Evolutionary conservation across 2,113 vertebrate species (phyloP), one percentile per base, ranked within the genome.

Genomic region (Apodemus speciosus): DNA sequence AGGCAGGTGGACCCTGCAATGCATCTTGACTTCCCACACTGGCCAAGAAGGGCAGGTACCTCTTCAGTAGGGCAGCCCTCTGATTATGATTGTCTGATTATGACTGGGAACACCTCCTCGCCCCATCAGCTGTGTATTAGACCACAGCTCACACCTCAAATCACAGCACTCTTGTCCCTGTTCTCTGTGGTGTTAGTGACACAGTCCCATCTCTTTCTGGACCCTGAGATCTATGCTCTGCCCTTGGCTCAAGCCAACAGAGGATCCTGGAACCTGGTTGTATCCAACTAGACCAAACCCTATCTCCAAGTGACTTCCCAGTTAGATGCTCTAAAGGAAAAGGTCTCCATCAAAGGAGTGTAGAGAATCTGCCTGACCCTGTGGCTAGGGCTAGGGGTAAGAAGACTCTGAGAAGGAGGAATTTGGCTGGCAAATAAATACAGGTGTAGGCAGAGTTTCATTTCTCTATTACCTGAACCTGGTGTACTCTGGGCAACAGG

Each of bases 371-470:
- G 21, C 76, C n/a, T 2, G n/a, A 32, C 46, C 13, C 66, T 90
- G 62, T 51, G 13, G 32, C 49, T 6, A 73, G 62, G 21, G 35
- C 18, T 1, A 20, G 20, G 1, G 21, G 6, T 62, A 27, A 30
- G 62, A 80, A 3, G 30, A 85, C 46, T 21, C 32, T 15, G 16
- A 40, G 46, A 80, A n/a, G 64, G 23, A 73, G 75, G 32, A 15
- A 94, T 92, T 68, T 92, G 80, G 68, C 83, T 71, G 77, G 87
- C 84, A 95, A 73, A 89, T 76, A 95, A 73, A 91, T 72, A n/a
- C 43, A 58, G 21, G 15, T 43, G 68, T 9, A n/a, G 60, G n/a
- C 9, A 49, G 32, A 79, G 7, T 15, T 76, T 58, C 8, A 4
- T 20, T 21, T 4, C 8, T 68, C 0, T 60, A n/a, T 49, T 81